Conservation (phyloP, 2,888 invertebrate species). For the Trissolcus japonicus region DNA sequence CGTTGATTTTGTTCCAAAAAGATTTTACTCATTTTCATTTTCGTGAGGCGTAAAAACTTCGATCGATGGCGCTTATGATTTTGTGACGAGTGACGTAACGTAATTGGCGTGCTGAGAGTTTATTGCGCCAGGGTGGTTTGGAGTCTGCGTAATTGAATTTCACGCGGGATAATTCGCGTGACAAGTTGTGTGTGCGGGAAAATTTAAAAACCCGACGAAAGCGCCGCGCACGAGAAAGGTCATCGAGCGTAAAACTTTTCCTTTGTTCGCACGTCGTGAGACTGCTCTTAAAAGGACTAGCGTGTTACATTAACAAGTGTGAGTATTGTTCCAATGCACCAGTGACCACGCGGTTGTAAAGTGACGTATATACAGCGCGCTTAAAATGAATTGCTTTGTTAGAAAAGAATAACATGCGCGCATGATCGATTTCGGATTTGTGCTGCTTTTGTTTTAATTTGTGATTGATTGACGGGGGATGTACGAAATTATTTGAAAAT, state of each 20-base stretch:
- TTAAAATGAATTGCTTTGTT: constrained; percentile 46
- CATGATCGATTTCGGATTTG: constrained; percentile 4
- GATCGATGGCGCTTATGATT: too few species aligned
- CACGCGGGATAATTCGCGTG: constrained; percentile 22
- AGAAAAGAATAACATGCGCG: constrained; percentile 24
- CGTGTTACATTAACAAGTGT: constrained; percentile 36
- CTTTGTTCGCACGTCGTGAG: constrained; percentile 36
- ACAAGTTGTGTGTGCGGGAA: constrained; percentile 25
- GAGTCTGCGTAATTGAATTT: constrained; percentile 10
- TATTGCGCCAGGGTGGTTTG: background rate
- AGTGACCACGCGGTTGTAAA: constrained; percentile 38
- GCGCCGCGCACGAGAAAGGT: constrained; percentile 23
- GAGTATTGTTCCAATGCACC: constrained; percentile 38
- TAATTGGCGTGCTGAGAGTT: background rate
- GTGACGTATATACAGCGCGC: constrained; percentile 34
- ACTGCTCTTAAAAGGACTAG: constrained; percentile 41
- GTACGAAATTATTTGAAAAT: constrained; percentile 18
- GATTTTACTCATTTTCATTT: too few species aligned
- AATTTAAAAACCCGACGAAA: constrained; percentile 25
- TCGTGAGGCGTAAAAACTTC: too few species aligned
- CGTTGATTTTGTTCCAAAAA: too few species aligned
- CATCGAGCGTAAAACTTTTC: constrained; percentile 33
- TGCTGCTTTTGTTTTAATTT: constrained; percentile 30
- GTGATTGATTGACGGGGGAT: constrained; percentile 26
- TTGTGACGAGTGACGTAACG: too few species aligned